Evolutionary conservation across 2,113 vertebrate species (phyloP).

Genomic region (Myocastor coypus): DNA sequence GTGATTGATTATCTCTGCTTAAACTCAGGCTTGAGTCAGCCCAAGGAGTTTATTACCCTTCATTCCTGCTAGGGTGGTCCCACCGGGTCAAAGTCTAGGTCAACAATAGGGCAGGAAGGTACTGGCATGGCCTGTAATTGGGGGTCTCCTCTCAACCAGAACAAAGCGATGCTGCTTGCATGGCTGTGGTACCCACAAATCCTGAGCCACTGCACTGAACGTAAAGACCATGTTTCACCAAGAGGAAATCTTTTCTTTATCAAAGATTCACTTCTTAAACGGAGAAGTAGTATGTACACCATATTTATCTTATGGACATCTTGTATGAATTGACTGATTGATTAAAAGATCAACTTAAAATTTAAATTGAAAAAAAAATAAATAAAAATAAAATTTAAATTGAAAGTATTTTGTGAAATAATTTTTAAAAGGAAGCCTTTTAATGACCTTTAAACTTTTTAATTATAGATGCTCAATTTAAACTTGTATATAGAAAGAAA

Average conservation of each 20-base stretch:
- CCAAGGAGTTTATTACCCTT: conserved; percentile 88
- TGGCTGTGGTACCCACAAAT: conserved; percentile 55
- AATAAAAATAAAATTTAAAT: conserved; percentile 41
- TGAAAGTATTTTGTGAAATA: conserved; percentile 14
- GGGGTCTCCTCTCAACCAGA: conserved; percentile 74
- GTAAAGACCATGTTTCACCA: neutral
- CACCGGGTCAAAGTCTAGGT: conserved; percentile 90
- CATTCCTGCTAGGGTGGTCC: conserved; percentile 90
- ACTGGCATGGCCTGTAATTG: conserved; percentile 83
- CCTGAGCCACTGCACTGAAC: conserved; percentile 3
- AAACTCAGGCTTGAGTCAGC: conserved; percentile 83
- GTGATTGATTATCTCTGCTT: conserved; percentile 89
- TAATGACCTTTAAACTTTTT: neutral
- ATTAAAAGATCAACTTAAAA: neutral
- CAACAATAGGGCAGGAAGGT: conserved; percentile 87
- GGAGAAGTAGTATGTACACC: neutral
- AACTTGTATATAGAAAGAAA: neutral
- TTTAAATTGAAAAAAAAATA: conserved; percentile 50
- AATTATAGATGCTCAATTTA: conserved; percentile 6
- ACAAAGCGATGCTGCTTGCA: conserved; percentile 83
- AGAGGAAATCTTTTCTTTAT: neutral
- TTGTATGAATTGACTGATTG: neutral
- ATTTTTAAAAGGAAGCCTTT: neutral
- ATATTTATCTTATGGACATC: neutral
- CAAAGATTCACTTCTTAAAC: neutral